These are phyloP conservation scores for Leguminivora glycinivorella DNA, from an alignment of 1,140 invertebrate genomes.

Conservation along the genomic window DNA sequence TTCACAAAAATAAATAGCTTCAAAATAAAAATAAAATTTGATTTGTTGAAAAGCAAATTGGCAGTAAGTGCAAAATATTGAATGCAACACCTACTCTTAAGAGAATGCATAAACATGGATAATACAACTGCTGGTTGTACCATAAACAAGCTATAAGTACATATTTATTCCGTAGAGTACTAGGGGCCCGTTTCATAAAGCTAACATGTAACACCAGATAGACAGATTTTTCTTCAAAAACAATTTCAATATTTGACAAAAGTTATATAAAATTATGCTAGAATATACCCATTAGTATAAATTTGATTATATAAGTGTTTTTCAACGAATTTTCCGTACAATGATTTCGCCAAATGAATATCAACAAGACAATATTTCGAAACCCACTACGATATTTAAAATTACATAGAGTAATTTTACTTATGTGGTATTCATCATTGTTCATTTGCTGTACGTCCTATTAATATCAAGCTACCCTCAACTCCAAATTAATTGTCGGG, in stretches of 20 bases:
- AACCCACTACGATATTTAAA: too few species aligned
- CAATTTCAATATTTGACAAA: neutral
- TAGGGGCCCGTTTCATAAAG: neutral
- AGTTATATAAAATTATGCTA: neutral
- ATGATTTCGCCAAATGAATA: too few species aligned
- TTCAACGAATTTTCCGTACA: too few species aligned
- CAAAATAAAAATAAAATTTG: neutral
- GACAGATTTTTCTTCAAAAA: too few species aligned
- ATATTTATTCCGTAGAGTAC: neutral
- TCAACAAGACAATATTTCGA: too few species aligned
- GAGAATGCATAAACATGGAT: slow-evolving; percentile 18
- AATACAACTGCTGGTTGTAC: neutral
- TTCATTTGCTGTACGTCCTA: too few species aligned
- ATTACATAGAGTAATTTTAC: too few species aligned
- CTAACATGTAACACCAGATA: neutral
- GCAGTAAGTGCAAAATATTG: slow-evolving; percentile 25
- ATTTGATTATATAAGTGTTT: too few species aligned
- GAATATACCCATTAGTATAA: too few species aligned
- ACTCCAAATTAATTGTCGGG: too few species aligned
- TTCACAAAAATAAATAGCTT: slow-evolving; percentile 27
- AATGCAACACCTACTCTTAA: slow-evolving; percentile 18
- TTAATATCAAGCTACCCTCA: too few species aligned
- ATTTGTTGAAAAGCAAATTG: neutral
- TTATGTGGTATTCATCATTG: too few species aligned
- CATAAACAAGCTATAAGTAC: neutral